phyloP scores from a whole-genome alignment of 2,797 vertebrate genomes.

The Neomorphus geoffroyi region DNA sequence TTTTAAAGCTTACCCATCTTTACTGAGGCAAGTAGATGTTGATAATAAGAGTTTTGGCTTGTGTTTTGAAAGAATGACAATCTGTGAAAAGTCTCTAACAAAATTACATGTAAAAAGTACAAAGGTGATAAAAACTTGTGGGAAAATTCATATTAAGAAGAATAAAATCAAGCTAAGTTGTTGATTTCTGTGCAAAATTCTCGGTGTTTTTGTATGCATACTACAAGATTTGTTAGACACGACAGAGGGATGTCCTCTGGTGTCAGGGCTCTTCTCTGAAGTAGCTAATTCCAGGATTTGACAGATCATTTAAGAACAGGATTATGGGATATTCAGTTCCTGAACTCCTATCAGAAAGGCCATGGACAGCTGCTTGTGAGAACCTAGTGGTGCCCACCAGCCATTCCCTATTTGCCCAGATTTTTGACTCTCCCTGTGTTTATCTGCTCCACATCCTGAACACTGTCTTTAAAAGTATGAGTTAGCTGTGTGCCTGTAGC shows the following conservation, averaged over 20 bases:
- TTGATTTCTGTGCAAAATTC: neutral
- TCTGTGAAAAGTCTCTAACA: neutral
- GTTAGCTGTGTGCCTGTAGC: neutral
- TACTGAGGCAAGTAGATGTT: neutral
- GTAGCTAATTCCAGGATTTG: neutral
- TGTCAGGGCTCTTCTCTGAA: neutral
- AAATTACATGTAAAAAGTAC: neutral
- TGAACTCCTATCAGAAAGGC: neutral
- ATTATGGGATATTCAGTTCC: fast-evolving
- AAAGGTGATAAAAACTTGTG: neutral
- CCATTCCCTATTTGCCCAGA: fast-evolving
- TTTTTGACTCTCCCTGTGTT: fast-evolving
- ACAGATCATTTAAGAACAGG: neutral
- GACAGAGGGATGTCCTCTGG: neutral
- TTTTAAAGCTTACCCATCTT: neutral
- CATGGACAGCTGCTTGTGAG: fast-evolving
- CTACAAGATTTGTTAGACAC: fast-evolving
- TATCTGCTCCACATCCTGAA: no score
- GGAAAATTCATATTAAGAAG: neutral
- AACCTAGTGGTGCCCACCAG: neutral
- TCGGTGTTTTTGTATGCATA: fast-evolving
- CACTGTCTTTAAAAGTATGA: fast-evolving
- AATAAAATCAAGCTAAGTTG: neutral
- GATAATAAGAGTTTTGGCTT: neutral
- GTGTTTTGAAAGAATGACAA: neutral